Evolutionary conservation across 2,888 invertebrate genomes (phyloP).

Genomic region (Sphaerophoria rueppellii): DNA sequence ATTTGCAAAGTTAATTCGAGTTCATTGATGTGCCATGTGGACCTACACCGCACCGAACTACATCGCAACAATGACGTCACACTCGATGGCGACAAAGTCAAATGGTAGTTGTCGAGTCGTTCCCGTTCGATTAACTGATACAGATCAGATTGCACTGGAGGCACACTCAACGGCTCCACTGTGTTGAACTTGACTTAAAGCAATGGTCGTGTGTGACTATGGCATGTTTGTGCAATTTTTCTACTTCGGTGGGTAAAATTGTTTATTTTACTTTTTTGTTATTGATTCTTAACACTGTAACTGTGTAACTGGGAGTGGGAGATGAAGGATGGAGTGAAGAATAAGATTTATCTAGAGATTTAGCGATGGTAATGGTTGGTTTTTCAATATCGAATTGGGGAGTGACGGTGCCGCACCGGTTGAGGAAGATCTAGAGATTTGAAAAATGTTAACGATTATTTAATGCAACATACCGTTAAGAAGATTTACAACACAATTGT

Average conservation of each 20-base stretch:
- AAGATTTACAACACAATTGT: not conserved
- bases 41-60: not conserved
- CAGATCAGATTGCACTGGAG: slow-evolving; percentile 44
- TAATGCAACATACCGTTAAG: slow-evolving; percentile 16
- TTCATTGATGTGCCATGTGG: slow-evolving; percentile 66
- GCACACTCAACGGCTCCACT: not conserved
- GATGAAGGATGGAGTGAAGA: not conserved
- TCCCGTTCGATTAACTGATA: slow-evolving; percentile 62
- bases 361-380: not conserved
- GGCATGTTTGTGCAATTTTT: slow-evolving; percentile 52
- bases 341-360: slow-evolving; percentile 21
- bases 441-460: slow-evolving; percentile 19
- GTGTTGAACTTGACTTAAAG: slow-evolving; percentile 53
- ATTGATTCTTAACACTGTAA: not conserved
- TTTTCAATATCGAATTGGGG: too few relatives aligned
- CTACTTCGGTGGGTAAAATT: slow-evolving; percentile 38
- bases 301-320: not conserved
- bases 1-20: slow-evolving; percentile 58
- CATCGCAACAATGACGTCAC: slow-evolving; percentile 25
- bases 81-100: slow-evolving; percentile 47
- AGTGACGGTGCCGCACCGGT: not conserved
- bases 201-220: slow-evolving; percentile 27
- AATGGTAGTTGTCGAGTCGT: slow-evolving; percentile 20
- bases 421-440: slow-evolving; percentile 17
- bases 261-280: not conserved